phyloP scores from a whole-genome alignment of 2,113 vertebrate genomes.

The Platysteira castanea region DNA sequence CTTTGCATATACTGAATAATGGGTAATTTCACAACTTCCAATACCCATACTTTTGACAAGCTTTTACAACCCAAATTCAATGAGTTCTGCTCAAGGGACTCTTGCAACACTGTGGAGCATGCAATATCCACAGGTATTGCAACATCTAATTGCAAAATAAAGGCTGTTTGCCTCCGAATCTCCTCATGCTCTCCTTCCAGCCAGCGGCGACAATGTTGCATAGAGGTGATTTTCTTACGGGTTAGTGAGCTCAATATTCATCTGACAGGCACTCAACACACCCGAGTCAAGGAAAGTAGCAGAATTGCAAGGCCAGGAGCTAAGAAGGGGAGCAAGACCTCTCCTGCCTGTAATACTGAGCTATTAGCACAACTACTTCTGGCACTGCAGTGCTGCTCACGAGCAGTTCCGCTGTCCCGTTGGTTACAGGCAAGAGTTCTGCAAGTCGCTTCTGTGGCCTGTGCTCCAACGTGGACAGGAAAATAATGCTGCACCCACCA shows the following conservation, averaged over 20 bases:
- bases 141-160: slow-evolving; percentile 60
- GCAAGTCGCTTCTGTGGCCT: background rate
- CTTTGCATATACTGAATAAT: background rate
- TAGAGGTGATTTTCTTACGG: background rate
- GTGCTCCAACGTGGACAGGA: background rate
- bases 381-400: background rate
- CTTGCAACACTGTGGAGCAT: slow-evolving; percentile 34
- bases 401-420: background rate
- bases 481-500: background rate
- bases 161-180: slow-evolving; percentile 6
- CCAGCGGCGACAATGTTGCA: background rate
- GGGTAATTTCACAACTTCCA: slow-evolving; percentile 45
- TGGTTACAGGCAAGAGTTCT: background rate
- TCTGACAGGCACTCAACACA: background rate
- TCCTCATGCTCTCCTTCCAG: background rate
- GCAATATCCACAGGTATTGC: slow-evolving; percentile 59
- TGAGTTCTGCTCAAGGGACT: slow-evolving; percentile 49
- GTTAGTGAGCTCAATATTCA: background rate
- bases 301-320: background rate
- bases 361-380: background rate
- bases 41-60: background rate
- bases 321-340: background rate
- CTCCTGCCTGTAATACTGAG: background rate
- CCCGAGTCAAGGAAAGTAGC: background rate
- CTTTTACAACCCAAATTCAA: slow-evolving; percentile 46